Percentiles rank a stretch among this genome's conserved stretches.
Conservation (phyloP, 2,888 invertebrate genomes). For the Alentia gelatinosa region DNA sequence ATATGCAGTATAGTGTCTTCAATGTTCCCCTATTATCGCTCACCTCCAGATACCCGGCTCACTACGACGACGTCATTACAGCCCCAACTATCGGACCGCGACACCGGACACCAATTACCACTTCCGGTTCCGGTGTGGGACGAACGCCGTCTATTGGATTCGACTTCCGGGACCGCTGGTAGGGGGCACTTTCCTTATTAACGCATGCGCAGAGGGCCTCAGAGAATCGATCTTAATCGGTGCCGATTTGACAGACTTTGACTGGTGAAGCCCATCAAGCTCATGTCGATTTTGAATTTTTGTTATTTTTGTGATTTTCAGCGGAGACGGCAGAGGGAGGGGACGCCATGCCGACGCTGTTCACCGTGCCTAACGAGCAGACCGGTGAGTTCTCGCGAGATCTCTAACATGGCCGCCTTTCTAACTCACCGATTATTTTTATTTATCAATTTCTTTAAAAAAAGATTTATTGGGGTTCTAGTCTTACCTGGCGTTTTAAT, state of each 20-base stretch:
- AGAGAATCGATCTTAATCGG: neutral
- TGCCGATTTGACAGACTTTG: neutral
- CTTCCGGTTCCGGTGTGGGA: slow-evolving; percentile 32
- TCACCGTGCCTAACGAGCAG: slow-evolving; percentile 23
- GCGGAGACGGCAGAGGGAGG: neutral
- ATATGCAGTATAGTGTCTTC: neutral
- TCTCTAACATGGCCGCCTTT: too few species aligned
- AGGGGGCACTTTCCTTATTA: slow-evolving; percentile 20
- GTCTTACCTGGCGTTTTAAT: too few species aligned
- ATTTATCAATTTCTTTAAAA: too few species aligned
- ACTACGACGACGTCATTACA: slow-evolving; percentile 2
- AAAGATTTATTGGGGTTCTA: too few species aligned
- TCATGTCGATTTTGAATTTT: neutral
- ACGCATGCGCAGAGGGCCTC: too few species aligned
- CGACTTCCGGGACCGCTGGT: neutral
- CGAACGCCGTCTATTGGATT: neutral
- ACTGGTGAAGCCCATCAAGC: neutral
- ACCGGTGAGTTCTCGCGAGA: neutral
- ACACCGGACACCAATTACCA: slow-evolving; percentile 39
- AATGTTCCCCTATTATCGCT: neutral
- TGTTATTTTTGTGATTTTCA: neutral
- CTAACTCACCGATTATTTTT: too few species aligned
- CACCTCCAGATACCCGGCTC: neutral
- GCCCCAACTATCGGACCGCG: neutral
- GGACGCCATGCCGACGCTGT: neutral